phyloP scores from a whole-genome alignment of 2,113 vertebrate species.

The Pheucticus melanocephalus region DNA sequence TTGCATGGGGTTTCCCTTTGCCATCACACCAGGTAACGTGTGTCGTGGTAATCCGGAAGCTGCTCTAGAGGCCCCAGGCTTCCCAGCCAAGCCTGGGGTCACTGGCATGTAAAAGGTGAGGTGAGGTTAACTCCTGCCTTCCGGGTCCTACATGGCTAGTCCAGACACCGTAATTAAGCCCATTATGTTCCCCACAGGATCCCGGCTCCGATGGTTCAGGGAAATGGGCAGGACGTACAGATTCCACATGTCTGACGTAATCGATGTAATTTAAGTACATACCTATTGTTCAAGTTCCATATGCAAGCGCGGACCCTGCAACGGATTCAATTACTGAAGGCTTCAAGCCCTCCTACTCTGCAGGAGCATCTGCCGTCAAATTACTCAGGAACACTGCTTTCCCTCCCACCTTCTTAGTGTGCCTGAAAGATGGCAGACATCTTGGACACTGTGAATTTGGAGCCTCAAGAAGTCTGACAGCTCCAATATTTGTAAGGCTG shows the following conservation, averaged over 20 bases:
- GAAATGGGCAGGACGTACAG: conserved; percentile 12
- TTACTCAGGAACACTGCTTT: rapidly evolving
- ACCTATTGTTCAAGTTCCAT: conserved; percentile 44
- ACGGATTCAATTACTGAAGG: background rate
- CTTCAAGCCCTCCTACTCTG: background rate
- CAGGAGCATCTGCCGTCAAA: background rate
- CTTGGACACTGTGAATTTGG: background rate
- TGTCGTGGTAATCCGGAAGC: background rate
- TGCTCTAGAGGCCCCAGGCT: background rate
- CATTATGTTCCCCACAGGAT: conserved; percentile 61
- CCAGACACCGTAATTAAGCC: conserved; percentile 59
- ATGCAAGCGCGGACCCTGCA: background rate
- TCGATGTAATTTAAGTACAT: conserved; percentile 37
- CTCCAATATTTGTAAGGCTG: background rate
- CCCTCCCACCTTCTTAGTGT: background rate
- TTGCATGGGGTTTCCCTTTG: background rate
- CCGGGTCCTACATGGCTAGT: conserved; percentile 29
- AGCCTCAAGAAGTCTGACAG: background rate
- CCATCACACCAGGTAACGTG: too few relatives aligned
- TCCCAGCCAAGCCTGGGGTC: conserved; percentile 2
- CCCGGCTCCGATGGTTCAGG: conserved; percentile 35
- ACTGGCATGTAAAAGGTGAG: conserved; percentile 51
- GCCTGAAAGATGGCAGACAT: background rate
- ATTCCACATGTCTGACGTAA: conserved; percentile 63
- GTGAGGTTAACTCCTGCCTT: conserved; percentile 59